phyloP scores from a whole-genome alignment of 1,140 invertebrate species.

The Bombus balteatus region DNA sequence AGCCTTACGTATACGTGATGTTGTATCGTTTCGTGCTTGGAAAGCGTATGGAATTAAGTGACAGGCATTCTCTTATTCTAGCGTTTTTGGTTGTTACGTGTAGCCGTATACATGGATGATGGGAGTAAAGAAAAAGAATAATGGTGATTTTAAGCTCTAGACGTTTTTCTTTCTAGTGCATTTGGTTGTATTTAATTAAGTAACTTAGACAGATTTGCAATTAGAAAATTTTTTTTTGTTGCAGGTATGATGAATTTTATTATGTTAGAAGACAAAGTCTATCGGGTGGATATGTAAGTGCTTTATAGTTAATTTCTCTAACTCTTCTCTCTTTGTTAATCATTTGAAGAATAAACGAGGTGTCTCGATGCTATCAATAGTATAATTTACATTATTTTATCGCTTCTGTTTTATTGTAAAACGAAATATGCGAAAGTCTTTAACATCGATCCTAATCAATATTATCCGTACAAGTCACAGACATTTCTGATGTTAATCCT shows the following conservation, averaged over 20 bases:
- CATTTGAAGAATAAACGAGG: no score
- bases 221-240: constrained; percentile 11
- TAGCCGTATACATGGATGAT: background rate
- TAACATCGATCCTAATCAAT: background rate
- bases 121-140: background rate
- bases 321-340: background rate
- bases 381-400: background rate
- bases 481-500: background rate
- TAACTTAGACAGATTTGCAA: background rate
- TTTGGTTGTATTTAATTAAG: background rate
- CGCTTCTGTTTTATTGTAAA: no score
- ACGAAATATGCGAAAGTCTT: background rate
- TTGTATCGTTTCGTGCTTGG: background rate
- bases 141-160: background rate
- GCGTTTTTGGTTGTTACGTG: no score
- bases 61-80: background rate
- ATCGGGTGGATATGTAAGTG: background rate
- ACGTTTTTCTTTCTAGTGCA: no score
- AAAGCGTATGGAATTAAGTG: background rate
- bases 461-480: background rate
- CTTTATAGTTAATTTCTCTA: background rate
- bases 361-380: no score
- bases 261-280: background rate
- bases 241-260: background rate
- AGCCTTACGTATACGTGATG: background rate